phyloP scores from a whole-genome alignment of 2,797 vertebrate genomes.

The Pipistrellus kuhlii region DNA sequence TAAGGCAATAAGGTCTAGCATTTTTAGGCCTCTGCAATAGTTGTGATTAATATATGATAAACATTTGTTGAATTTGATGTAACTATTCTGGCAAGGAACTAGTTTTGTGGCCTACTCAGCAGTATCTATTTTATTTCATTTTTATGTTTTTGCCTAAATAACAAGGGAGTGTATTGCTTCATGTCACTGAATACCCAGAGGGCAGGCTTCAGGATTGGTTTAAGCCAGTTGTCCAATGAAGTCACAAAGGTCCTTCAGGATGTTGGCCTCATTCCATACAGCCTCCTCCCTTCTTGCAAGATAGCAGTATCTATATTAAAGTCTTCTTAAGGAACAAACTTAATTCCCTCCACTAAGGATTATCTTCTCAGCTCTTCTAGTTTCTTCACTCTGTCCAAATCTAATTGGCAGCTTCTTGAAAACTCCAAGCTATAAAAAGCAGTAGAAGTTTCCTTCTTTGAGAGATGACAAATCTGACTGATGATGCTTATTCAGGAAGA shows the following conservation, averaged over 20 bases:
- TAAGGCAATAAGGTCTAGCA: background rate
- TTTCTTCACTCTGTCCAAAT: background rate
- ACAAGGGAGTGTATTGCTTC: background rate
- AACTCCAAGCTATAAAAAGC: background rate
- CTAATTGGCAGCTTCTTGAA: slow-evolving; percentile 5
- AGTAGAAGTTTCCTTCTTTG: background rate
- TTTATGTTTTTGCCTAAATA: background rate
- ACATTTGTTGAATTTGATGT: background rate
- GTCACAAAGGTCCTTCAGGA: background rate
- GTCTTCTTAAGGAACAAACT: background rate
- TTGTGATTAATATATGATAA: background rate
- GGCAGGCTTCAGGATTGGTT: background rate
- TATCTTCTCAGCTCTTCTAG: background rate
- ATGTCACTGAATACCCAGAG: background rate
- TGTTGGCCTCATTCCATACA: background rate
- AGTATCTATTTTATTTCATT: background rate
- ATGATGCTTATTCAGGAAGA: slow-evolving; percentile 76
- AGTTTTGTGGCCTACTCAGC: background rate
- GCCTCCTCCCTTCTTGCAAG: background rate
- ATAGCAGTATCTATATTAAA: background rate
- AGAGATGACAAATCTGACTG: slow-evolving; percentile 55
- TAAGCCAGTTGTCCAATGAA: background rate
- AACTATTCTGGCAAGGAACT: background rate
- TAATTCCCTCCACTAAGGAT: background rate
- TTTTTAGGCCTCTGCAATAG: background rate